Evolutionary conservation across 92 coral and sea anemone genomes (phyloP).

Genomic region (Epizoanthus scotinus): DNA sequence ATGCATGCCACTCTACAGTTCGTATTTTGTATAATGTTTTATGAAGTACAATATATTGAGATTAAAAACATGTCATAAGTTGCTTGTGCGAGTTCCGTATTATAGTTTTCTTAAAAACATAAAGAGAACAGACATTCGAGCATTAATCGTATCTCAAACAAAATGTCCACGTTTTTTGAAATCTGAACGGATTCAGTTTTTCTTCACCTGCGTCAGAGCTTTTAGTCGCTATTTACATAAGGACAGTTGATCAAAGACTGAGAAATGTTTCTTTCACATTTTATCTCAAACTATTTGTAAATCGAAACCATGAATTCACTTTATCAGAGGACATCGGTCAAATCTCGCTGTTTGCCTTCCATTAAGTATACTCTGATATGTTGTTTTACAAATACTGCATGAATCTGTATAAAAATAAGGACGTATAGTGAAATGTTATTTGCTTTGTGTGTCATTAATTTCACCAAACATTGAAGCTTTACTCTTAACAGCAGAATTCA

Average conservation of each 20-base stretch:
- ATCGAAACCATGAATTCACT: constrained; percentile 34
- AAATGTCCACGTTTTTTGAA: constrained; percentile 20
- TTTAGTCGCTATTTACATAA: constrained; percentile 29
- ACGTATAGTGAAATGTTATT: constrained; percentile 19
- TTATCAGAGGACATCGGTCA: constrained; percentile 28
- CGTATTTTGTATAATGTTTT: too few species aligned
- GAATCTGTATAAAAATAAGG: constrained; percentile 25
- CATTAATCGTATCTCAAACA: not conserved
- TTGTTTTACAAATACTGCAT: constrained; percentile 26
- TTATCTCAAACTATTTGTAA: constrained; percentile 34
- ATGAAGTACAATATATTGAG: not conserved
- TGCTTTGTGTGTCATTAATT: constrained; percentile 30
- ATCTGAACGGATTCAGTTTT: constrained; percentile 20
- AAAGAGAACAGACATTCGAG: not conserved
- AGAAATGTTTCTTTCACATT: constrained; percentile 11
- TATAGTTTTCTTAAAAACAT: constrained; percentile 12
- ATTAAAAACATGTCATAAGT: not conserved
- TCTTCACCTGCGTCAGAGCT: constrained; percentile 33
- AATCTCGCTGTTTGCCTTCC: constrained; percentile 32
- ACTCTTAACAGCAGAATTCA: constrained; percentile 29
- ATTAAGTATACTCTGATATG: constrained; percentile 32
- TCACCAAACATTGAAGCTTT: constrained; percentile 35
- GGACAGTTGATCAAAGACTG: constrained; percentile 38
- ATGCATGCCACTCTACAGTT: too few species aligned
- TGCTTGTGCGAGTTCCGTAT: not conserved